Base-by-base conservation (phyloP, 1,140 invertebrate species). In the Saxidomus purpurata region DNA sequence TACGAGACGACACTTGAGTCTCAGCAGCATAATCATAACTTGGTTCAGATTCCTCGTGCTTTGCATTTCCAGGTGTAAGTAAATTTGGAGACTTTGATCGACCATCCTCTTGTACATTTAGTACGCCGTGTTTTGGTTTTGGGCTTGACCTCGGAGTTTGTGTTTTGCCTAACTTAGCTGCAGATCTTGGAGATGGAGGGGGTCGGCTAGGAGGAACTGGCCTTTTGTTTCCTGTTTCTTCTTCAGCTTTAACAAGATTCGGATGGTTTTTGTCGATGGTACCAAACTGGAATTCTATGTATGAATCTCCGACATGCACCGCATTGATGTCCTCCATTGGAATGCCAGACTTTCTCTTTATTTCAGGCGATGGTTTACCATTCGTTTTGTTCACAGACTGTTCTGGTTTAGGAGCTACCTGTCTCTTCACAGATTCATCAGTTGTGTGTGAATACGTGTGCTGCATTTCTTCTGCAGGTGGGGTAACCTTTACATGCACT, bases 381-480 rank as follows among this genome's bases (percentile, higher is more conserved):
- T 19, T 40, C 9, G 25, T 49, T 2, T 22, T 47, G n/a, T 25
- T 22, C 15, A 1, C 8, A 15, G 1, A 3, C 13, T 55, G 31
- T 34, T 47, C 47, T 36, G 55, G n/a, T 0, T 79, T 36, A 31
- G 28, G 0, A 36, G 28, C 76, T 31, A 38, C 31, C 22, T 34
- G 43, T 17, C 17, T 19, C 55, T 19, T 36, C 22, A 52, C 47
- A 13, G 76, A 34, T 17, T 36, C 17, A 25, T 79, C 76, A 34
- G 1, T 79, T 55, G 76, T 79, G 28, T 79, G 76, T 17, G 76
- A 79, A 38, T 79, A 79, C 4, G 31, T 55, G 36, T 79, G 76
- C 4, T 67, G 1, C 19, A 6, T 15, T 31, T 43, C 43, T 1
- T 31, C 17, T 19, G n/a, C 4, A 1, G 76, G 76, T 36, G 76